phyloP scores from a whole-genome alignment of 1,140 invertebrate genomes.

The Drosophila funebris region DNA sequence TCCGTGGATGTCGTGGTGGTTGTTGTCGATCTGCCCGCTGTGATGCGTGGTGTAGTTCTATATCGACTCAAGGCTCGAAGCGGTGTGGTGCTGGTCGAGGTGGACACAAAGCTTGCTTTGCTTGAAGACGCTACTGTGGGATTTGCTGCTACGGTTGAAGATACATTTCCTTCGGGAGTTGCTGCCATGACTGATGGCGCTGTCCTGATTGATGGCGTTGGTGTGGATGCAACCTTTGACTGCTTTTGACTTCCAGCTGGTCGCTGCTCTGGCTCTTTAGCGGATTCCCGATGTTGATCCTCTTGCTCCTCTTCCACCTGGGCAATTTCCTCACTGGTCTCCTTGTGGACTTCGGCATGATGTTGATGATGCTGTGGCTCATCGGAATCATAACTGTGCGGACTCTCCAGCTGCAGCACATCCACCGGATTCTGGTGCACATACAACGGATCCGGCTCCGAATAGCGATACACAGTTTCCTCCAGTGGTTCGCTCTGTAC shows the following conservation, averaged over 20 bases:
- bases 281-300: background rate
- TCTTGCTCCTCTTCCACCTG: background rate
- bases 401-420: constrained; percentile 52
- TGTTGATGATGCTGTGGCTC: background rate
- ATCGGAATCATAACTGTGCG: background rate
- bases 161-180: constrained; percentile 5
- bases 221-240: constrained; percentile 32
- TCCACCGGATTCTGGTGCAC: constrained; percentile 57
- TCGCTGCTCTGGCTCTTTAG: background rate
- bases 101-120: constrained; percentile 59
- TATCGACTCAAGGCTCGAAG: constrained; percentile 65
- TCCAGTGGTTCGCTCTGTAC: constrained; percentile 74
- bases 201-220: background rate
- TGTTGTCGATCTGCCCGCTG: constrained; percentile 59
- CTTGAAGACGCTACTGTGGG: constrained; percentile 21
- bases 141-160: constrained; percentile 9
- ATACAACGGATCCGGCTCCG: constrained; percentile 83
- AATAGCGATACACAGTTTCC: constrained; percentile 71
- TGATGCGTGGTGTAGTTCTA: constrained; percentile 66
- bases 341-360: background rate
- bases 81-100: constrained; percentile 58
- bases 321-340: background rate
- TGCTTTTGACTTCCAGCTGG: constrained; percentile 51
- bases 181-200: background rate
- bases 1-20: constrained; percentile 58